A percentile compares a stretch with the other conserved stretches of the same genome.
These are phyloP conservation scores for Caenorhabditis elegans DNA, from an alignment of 1,140 invertebrate genomes.

Conservation along the genomic window WBcel235 BX284606.5:11127501-11128000, in stretches of 20 bases:
- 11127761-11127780: not conserved
- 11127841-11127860: not conserved
- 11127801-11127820: not conserved
- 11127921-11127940: not conserved
- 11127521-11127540: not conserved
- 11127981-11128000: not conserved
- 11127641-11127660: not conserved
- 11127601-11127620: slow-evolving; percentile 9
- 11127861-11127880: too few relatives aligned
- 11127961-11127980: slow-evolving; percentile 3
- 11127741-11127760: too few relatives aligned
- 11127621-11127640: not conserved
- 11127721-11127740: not conserved
- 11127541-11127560: too few relatives aligned
- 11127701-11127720: not conserved
- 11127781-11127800: not conserved
- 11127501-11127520: not conserved
- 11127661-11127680: not conserved
- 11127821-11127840: not conserved
- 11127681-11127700: not conserved
- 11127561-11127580: too few relatives aligned
- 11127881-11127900: too few relatives aligned
- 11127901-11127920: not conserved
- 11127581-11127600: not conserved
- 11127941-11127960: not conserved